These are phyloP conservation scores for Protophormia terraenovae DNA, from an alignment of 2,888 invertebrate genomes.

Conservation along the genomic window DNA sequence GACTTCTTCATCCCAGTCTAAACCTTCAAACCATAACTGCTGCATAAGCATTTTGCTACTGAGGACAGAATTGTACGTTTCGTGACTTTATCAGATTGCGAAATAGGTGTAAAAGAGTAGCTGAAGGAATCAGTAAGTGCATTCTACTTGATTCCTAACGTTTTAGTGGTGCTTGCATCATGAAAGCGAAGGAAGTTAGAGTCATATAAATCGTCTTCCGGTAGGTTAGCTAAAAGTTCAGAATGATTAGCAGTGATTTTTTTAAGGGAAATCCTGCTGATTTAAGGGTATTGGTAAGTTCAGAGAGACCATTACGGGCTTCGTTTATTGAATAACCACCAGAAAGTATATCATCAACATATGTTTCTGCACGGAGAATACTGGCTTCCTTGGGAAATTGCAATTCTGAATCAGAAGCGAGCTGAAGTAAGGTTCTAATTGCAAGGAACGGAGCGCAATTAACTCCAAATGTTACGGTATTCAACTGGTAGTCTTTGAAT, in stretches of 20 bases:
- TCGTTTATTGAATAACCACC: too few species aligned
- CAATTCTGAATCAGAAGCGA: not conserved
- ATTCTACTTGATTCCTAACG: not conserved
- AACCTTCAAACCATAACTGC: too few species aligned
- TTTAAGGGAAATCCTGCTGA: not conserved
- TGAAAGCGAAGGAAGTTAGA: not conserved
- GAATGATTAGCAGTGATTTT: not conserved
- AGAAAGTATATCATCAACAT: too few species aligned
- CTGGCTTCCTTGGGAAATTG: too few species aligned
- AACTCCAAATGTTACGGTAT: too few species aligned
- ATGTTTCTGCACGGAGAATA: too few species aligned
- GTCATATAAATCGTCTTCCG: not conserved
- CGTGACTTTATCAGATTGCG: not conserved
- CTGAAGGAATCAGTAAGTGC: not conserved
- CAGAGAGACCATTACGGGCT: too few species aligned
- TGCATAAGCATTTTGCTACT: slow-evolving; percentile 1
- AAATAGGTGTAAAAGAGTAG: not conserved
- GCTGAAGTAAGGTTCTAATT: not conserved
- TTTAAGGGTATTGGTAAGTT: too few species aligned
- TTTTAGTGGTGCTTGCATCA: not conserved
- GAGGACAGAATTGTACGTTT: not conserved
- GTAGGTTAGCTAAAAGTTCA: not conserved
- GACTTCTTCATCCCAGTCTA: too few species aligned
- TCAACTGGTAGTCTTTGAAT: too few species aligned
- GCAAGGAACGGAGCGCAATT: too few species aligned